Conservation (phyloP, 1,140 invertebrate genomes). For the Lepidurus couesii region DNA sequence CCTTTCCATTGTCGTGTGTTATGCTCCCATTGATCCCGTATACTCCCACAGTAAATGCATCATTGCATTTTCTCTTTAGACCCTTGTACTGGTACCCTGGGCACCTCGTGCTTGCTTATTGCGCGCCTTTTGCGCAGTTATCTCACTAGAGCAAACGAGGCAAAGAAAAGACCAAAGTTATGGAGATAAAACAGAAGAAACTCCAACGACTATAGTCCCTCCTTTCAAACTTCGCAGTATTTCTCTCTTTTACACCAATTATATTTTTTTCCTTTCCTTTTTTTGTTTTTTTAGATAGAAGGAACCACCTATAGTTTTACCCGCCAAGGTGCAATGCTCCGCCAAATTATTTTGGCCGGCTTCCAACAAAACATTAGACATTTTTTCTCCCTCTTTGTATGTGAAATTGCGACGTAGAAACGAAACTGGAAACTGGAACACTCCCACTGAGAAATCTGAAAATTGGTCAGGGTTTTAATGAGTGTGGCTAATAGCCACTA, state of each 20-base stretch:
- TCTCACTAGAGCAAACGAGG: too few relatives aligned
- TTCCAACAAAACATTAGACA: not conserved
- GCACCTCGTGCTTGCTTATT: too few relatives aligned
- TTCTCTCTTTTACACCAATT: not conserved
- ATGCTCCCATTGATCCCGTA: too few relatives aligned
- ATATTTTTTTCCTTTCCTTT: not conserved
- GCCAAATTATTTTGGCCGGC: not conserved
- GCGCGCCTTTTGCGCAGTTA: too few relatives aligned
- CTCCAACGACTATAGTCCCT: too few relatives aligned
- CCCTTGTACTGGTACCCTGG: too few relatives aligned
- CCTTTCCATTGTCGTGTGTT: too few relatives aligned
- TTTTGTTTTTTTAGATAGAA: not conserved
- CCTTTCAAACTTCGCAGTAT: too few relatives aligned
- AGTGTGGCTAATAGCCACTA: not conserved
- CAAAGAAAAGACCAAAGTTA: too few relatives aligned
- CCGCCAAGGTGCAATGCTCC: not conserved
- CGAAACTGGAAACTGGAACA: not conserved
- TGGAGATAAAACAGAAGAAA: too few relatives aligned
- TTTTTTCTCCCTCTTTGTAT: not conserved
- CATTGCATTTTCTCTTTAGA: too few relatives aligned
- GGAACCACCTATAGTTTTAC: not conserved
- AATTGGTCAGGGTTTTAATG: not conserved
- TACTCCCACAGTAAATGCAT: too few relatives aligned
- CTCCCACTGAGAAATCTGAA: not conserved
- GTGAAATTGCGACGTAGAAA: not conserved